phyloP scores from a whole-genome alignment of 2,113 vertebrate species.

The Hippolais icterina region DNA sequence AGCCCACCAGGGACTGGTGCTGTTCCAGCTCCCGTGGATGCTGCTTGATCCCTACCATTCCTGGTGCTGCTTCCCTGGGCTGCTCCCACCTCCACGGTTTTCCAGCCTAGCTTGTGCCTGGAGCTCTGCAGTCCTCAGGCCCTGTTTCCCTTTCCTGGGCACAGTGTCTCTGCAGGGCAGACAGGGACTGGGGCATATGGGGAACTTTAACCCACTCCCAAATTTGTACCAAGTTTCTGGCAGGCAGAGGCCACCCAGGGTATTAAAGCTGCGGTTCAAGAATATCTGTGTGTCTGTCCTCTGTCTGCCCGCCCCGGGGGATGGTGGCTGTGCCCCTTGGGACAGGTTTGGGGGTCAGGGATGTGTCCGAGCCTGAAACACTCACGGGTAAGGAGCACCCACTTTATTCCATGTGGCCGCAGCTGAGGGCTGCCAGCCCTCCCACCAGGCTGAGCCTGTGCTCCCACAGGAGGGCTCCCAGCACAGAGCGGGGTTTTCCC shows the following conservation, averaged over 20 bases:
- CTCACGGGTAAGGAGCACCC: rapidly evolving
- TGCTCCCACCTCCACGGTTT: neutral
- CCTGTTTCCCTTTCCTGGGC: rapidly evolving
- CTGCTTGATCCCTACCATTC: neutral
- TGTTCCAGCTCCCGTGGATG: neutral
- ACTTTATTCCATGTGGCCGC: neutral
- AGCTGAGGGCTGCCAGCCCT: neutral
- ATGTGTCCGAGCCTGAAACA: rapidly evolving
- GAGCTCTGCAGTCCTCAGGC: neutral
- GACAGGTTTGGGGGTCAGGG: neutral
- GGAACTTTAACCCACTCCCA: neutral
- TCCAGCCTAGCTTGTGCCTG: neutral
- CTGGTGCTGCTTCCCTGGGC: neutral
- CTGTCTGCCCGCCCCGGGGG: neutral
- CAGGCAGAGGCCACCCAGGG: rapidly evolving
- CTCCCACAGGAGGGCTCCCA: neutral
- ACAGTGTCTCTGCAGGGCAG: neutral
- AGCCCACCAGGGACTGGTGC: neutral
- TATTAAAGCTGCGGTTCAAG: neutral
- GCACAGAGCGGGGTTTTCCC: neutral
- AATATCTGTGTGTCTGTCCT: neutral
- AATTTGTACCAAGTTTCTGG: neutral
- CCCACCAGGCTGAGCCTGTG: neutral
- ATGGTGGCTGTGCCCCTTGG: neutral
- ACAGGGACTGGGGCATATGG: neutral